Evolutionary conservation across 2,113 vertebrate species (phyloP).

Genomic region (Halcyon malimbica): DNA sequence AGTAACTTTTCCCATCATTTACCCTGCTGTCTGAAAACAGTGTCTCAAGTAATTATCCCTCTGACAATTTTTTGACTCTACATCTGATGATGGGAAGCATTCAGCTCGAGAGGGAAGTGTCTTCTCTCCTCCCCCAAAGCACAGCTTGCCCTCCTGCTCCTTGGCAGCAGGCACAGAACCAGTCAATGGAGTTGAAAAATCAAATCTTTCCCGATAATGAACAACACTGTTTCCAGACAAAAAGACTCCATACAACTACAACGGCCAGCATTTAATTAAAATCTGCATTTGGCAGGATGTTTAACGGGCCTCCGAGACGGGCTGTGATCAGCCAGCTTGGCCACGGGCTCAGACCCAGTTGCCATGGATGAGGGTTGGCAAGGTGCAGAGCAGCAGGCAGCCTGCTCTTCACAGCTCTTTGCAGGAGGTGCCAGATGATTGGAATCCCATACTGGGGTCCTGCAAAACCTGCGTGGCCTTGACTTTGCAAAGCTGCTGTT

Average conservation of each 20-base stretch:
- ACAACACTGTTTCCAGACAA: neutral
- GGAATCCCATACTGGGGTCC: neutral
- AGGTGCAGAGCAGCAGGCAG: neutral
- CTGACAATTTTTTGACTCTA: neutral
- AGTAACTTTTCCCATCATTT: neutral
- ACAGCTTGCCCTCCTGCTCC: neutral
- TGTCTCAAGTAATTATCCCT: neutral
- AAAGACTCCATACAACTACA: neutral
- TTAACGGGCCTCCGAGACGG: neutral
- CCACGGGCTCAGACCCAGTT: neutral
- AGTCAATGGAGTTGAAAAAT: neutral
- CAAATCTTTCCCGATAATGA: neutral
- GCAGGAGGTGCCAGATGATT: neutral
- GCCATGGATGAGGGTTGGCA: neutral
- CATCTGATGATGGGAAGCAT: neutral
- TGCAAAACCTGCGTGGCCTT: fast-evolving
- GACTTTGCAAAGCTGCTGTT: neutral
- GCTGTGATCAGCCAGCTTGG: neutral
- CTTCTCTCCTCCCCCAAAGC: neutral
- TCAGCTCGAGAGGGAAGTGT: neutral
- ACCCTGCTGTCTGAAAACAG: constrained; percentile 6
- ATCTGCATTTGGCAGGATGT: neutral
- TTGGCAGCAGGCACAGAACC: neutral
- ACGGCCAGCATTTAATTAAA: constrained; percentile 19
- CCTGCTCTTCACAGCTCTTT: neutral